Evolutionary conservation across 2,888 invertebrate species (phyloP).

Genomic region (Amphiduros pacificus): DNA sequence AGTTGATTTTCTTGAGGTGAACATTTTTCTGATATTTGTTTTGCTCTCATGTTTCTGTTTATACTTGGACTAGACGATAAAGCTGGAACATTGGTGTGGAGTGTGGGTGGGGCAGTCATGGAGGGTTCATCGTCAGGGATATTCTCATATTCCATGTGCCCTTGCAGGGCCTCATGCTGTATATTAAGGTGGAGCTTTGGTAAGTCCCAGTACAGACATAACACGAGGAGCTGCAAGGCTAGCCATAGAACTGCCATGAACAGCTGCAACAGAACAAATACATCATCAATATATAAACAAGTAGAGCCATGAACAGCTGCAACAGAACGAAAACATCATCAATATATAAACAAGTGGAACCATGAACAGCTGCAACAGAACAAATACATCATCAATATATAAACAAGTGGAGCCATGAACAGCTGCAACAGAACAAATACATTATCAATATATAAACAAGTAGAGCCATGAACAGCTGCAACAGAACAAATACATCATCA

Average conservation of each 20-base stretch:
- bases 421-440: no score
- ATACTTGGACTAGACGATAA: background rate
- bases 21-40: background rate
- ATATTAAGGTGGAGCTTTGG: no score
- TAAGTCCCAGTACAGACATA: conserved; percentile 41
- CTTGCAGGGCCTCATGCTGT: conserved; percentile 5
- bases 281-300: background rate
- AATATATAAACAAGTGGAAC: no score
- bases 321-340: no score
- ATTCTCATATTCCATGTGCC: background rate
- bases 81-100: background rate
- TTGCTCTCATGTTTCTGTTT: background rate
- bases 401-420: no score
- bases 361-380: no score
- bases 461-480: no score
- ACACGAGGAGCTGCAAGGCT: conserved; percentile 35
- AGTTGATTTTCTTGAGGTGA: background rate
- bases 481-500: no score
- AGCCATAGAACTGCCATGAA: conserved; percentile 60
- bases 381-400: no score
- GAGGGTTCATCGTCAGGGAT: background rate
- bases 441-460: no score
- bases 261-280: conserved; percentile 39
- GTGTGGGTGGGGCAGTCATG: background rate
- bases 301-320: no score